These are phyloP conservation scores for Callorhinus ursinus DNA, from an alignment of 2,113 vertebrate genomes.

Conservation along the genomic window DNA sequence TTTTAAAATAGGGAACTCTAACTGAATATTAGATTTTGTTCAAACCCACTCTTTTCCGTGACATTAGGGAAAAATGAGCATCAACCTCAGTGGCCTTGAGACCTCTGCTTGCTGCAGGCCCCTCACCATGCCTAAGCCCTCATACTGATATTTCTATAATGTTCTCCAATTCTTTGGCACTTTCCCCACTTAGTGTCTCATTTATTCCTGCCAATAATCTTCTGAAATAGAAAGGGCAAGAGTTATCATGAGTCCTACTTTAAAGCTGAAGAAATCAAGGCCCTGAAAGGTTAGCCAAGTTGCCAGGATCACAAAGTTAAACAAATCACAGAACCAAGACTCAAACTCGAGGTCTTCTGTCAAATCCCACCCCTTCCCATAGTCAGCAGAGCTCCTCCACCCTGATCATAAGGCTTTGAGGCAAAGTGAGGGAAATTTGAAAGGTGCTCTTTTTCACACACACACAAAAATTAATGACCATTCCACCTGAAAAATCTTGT, in stretches of 20 bases:
- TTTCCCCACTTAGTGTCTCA: not conserved
- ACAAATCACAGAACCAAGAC: not conserved
- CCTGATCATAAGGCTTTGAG: not conserved
- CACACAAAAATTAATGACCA: not conserved
- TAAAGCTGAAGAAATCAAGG: not conserved
- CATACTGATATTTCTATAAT: not conserved
- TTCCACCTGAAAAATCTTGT: constrained; percentile 10
- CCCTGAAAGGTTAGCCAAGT: not conserved
- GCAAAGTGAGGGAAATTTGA: not conserved
- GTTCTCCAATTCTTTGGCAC: not conserved
- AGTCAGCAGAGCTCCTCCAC: not conserved
- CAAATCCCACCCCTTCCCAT: no score
- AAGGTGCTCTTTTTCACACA: not conserved
- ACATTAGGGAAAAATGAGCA: not conserved
- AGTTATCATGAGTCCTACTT: not conserved
- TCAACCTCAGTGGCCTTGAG: not conserved
- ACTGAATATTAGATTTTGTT: not conserved
- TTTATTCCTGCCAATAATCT: not conserved
- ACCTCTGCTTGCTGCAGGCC: not conserved
- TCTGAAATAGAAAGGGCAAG: not conserved
- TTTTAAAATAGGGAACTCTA: not conserved
- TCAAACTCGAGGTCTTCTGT: not conserved
- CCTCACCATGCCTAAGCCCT: not conserved
- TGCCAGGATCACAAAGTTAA: not conserved
- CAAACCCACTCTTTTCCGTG: not conserved